These are phyloP conservation scores for Argynnis bischoffii DNA, from an alignment of 2,888 invertebrate species.

Conservation along the genomic window DNA sequence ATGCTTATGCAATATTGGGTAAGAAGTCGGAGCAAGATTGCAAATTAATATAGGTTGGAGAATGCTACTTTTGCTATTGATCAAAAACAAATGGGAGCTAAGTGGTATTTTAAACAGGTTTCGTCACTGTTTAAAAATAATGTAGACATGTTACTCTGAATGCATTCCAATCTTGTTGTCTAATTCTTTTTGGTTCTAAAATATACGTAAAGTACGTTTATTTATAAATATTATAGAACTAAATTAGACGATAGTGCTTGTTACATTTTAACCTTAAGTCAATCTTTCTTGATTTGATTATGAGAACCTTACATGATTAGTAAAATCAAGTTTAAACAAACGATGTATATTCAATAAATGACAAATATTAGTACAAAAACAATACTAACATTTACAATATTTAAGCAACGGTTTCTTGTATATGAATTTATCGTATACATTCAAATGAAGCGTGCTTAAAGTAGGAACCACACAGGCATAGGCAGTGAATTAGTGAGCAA, in stretches of 20 bases:
- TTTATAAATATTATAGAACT: no score
- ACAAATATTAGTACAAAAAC: background rate
- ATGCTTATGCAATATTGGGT: slow-evolving; percentile 38
- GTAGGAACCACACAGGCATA: slow-evolving; percentile 33
- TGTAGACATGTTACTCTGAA: slow-evolving; percentile 5
- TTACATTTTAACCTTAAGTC: no score
- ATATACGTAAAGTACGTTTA: no score
- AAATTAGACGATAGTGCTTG: no score
- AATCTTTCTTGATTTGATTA: no score
- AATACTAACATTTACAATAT: no score
- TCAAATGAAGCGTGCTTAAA: slow-evolving; percentile 23
- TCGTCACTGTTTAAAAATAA: slow-evolving; percentile 13
- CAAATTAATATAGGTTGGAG: slow-evolving; percentile 43
- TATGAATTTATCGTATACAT: background rate
- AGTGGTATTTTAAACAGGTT: slow-evolving; percentile 29
- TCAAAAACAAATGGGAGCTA: slow-evolving; percentile 35
- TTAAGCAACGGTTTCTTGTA: no score
- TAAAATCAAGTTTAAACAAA: background rate
- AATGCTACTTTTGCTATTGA: slow-evolving; percentile 27
- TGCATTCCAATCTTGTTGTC: background rate
- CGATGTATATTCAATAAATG: background rate
- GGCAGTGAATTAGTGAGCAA: slow-evolving; percentile 24
- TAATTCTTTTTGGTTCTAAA: no score
- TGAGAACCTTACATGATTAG: no score
- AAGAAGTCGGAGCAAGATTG: slow-evolving; percentile 43